These are phyloP conservation scores for Pangasianodon hypophthalmus DNA, from an alignment of 2,113 vertebrate species.

Conservation along the genomic window DNA sequence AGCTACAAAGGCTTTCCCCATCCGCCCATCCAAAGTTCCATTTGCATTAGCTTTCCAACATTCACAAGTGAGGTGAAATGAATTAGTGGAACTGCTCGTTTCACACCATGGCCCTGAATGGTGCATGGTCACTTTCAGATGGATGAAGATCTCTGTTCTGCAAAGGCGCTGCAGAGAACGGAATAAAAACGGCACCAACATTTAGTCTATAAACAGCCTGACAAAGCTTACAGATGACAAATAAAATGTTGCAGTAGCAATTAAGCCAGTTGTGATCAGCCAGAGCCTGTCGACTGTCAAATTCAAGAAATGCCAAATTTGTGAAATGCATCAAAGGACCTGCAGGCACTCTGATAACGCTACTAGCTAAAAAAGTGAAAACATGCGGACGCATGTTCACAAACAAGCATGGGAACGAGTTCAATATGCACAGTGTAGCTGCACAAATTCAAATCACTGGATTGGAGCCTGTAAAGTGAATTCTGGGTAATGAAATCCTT, in stretches of 20 bases:
- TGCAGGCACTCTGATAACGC: neutral
- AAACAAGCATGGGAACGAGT: neutral
- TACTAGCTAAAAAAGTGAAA: neutral
- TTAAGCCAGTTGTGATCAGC: neutral
- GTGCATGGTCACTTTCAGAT: neutral
- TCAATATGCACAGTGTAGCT: constrained; percentile 15
- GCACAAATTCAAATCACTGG: neutral
- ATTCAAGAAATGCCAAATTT: neutral
- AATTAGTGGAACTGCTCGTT: neutral
- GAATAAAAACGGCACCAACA: neutral
- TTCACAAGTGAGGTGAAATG: neutral
- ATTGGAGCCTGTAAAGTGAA: constrained; percentile 24
- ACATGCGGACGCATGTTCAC: neutral
- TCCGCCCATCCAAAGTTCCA: neutral
- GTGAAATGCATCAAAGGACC: too few relatives aligned
- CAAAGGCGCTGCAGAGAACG: neutral
- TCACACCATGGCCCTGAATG: neutral
- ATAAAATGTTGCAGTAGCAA: neutral
- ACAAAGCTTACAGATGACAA: neutral
- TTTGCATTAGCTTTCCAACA: neutral
- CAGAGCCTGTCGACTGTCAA: neutral
- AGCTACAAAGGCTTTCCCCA: constrained; percentile 26
- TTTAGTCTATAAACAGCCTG: neutral
- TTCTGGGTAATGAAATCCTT: constrained; percentile 41
- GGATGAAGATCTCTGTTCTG: too few relatives aligned